Conservation (phyloP, 1,140 invertebrate genomes). For the Stenopsyche tienmushanensis region DNA sequence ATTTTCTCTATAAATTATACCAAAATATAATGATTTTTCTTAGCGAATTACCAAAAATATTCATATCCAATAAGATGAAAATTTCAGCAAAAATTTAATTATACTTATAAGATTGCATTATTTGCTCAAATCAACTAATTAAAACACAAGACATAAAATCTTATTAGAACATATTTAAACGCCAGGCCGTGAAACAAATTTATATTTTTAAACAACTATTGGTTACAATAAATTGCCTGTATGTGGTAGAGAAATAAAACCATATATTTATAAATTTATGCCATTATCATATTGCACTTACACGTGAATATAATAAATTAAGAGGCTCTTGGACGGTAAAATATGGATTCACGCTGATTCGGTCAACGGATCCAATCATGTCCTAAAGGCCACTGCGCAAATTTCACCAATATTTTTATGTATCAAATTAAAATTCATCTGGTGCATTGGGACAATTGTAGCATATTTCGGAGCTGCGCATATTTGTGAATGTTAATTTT, state of each 20-base stretch:
- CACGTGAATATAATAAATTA: constrained; percentile 16
- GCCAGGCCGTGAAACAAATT: neutral
- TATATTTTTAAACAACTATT: neutral
- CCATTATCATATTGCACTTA: constrained; percentile 7
- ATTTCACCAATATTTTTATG: too few relatives aligned
- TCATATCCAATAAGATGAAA: too few relatives aligned
- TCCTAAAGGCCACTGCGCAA: too few relatives aligned
- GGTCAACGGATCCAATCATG: constrained; percentile 16
- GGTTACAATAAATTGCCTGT: neutral
- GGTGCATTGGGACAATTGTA: too few relatives aligned
- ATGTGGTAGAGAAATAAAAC: constrained; percentile 12
- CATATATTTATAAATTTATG: constrained; percentile 18
- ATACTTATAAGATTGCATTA: too few relatives aligned
- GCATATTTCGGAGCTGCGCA: too few relatives aligned
- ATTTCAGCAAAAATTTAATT: too few relatives aligned
- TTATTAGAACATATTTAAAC: neutral
- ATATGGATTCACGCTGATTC: constrained; percentile 28
- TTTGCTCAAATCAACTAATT: neutral
- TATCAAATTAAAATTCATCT: too few relatives aligned
- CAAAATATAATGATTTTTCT: too few relatives aligned
- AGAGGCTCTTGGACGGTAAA: neutral
- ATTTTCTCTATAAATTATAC: too few relatives aligned
- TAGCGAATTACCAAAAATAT: too few relatives aligned
- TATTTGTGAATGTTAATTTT: too few relatives aligned
- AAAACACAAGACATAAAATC: neutral